Evolutionary conservation across 2,113 vertebrate genomes (phyloP).

Genomic region (Alethe castanea): DNA sequence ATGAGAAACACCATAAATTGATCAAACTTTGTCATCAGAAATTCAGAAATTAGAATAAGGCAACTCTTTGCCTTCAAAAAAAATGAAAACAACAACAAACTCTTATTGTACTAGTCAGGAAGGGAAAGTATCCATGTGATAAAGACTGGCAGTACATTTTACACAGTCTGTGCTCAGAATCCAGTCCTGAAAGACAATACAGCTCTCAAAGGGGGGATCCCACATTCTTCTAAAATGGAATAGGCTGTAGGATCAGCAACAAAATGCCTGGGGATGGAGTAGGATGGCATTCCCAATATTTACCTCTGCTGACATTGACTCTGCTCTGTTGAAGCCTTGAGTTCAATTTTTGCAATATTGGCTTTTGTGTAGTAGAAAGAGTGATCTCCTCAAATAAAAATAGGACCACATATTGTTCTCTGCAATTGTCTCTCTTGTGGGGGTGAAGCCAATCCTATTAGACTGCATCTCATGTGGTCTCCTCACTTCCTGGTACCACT

Average conservation of each 20-base stretch:
- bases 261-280: accelerated
- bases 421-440: not conserved
- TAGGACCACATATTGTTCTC: accelerated
- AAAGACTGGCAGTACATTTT: not conserved
- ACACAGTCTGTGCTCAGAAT: not conserved
- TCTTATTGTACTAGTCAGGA: not conserved
- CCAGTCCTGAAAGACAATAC: not conserved
- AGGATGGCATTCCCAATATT: not conserved
- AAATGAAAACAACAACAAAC: not conserved
- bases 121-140: not conserved
- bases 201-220: not conserved
- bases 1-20: not conserved
- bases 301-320: not conserved
- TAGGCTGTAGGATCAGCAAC: not conserved
- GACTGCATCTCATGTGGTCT: accelerated
- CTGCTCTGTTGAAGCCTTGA: not conserved
- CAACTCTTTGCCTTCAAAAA: not conserved
- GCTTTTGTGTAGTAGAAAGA: not conserved
- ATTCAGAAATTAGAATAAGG: not conserved
- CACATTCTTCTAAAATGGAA: not conserved
- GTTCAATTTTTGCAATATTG: not conserved
- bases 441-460: not conserved
- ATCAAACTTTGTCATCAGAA: not conserved
- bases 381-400: not conserved
- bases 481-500: not conserved